phyloP scores from a whole-genome alignment of 2,113 vertebrate species.

The Loxodonta africana region DNA sequence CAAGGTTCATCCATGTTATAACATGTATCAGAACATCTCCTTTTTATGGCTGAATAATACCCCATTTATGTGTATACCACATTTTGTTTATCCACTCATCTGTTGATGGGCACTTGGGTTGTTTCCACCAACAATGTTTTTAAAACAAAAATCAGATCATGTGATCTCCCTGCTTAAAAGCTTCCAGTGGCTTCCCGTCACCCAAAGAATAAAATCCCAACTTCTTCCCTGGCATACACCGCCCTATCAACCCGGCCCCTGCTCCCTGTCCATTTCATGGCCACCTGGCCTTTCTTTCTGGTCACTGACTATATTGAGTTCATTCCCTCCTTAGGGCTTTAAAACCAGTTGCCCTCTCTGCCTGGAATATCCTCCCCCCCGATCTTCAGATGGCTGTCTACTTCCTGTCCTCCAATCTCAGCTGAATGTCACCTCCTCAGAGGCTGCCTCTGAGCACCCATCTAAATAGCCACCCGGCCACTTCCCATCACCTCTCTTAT shows the following conservation, averaged over 20 bases:
- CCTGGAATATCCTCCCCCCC: neutral
- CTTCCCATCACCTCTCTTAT: neutral
- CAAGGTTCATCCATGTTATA: neutral
- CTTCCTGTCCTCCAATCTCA: neutral
- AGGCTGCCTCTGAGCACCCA: neutral
- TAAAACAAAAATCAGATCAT: neutral
- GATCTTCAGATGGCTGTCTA: neutral
- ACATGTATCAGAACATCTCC: neutral
- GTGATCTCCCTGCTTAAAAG: neutral
- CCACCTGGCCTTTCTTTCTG: neutral
- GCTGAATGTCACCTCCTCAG: neutral
- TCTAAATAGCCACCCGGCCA: neutral
- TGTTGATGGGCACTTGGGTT: neutral
- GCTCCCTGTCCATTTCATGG: rapidly evolving
- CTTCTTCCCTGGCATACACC: neutral
- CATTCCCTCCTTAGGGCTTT: neutral
- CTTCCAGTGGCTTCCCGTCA: neutral
- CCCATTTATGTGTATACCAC: neutral
- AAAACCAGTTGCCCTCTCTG: neutral
- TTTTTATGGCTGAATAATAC: neutral
- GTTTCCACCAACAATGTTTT: neutral
- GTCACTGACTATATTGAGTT: neutral
- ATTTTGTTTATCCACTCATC: neutral
- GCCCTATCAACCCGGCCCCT: neutral
- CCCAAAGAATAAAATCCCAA: neutral